Conservation (phyloP, 2,888 invertebrate species). For the Crematogaster levior region DNA sequence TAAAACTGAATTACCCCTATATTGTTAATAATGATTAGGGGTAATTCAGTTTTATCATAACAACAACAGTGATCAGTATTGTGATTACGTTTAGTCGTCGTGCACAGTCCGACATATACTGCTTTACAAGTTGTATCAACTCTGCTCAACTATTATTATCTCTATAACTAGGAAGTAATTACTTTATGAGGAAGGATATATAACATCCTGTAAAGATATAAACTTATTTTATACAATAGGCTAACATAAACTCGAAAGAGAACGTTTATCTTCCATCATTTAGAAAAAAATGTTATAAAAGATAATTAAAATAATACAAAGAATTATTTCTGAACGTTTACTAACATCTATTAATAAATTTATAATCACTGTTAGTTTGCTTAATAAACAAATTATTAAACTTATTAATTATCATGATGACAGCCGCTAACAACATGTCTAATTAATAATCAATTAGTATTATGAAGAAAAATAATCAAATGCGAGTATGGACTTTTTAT, state of each 20-base stretch:
- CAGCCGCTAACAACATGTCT: background rate
- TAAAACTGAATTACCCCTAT: background rate
- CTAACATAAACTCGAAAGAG: background rate
- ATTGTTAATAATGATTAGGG: conserved; percentile 31
- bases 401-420: too few relatives aligned
- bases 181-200: background rate
- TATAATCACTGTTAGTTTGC: background rate
- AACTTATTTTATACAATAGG: background rate
- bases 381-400: background rate
- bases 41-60: too few relatives aligned
- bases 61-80: background rate
- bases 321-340: background rate
- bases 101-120: background rate
- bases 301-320: background rate
- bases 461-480: background rate
- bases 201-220: conserved; percentile 8
- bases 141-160: conserved; percentile 1
- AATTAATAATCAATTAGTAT: background rate
- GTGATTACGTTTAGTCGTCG: background rate
- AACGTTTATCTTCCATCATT: background rate
- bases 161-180: background rate
- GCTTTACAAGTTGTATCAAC: background rate
- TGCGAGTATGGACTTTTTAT: background rate
- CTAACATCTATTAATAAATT: background rate
- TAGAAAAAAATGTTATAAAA: background rate